Base-by-base conservation (phyloP, 2,113 vertebrate species). In the Dryoscopus gambensis region DNA sequence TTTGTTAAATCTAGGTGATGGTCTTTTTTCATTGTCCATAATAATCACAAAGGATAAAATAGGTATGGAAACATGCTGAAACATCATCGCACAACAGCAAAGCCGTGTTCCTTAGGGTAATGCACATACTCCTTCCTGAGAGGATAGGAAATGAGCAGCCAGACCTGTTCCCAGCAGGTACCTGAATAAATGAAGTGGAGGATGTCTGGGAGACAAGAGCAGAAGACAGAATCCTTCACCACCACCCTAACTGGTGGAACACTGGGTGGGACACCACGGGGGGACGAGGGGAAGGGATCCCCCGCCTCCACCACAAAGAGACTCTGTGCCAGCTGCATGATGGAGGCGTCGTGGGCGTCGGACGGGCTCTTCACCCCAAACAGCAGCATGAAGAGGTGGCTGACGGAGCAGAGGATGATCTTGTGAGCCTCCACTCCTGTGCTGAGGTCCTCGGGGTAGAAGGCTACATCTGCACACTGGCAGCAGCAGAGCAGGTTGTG, bases 141-240 rank as follows among this genome's bases (percentile, higher is more conserved):
- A 13, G 15, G 17, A 5, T 8, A 25, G 73, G 56, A 56, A 47
- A 12, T 4, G 30, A 87, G 50, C 2, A 79, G 16, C 37, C n/a
- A 53, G 92, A 62, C 28, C 31, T 15, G 2, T 24, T 30, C 44
- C 64, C 18, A 28, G 22, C 28, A 50, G 56, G 69, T 98, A 99
- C 99, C 99, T 99, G 99, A 98, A 91, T 99, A 99, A 89, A 99
- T 99, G 97, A 99, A 99, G 98, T 98, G 99, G 70, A 99, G 98
- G 49, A 99, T 98, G 97, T 99, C 98, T 57, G 98, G 98, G 74
- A 99, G 97, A 95, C 99, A 99, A 46, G 98, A 98, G 81, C 98
- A 99, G 97, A 99, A 98, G 89, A 98, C 70, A 6, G 96, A 96
- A 57, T 99, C 99, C 98, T 99, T 99, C 90, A 99, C 99, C 55